phyloP scores from a whole-genome alignment of 1,140 invertebrate genomes.

The Philopotamus ludificatus region DNA sequence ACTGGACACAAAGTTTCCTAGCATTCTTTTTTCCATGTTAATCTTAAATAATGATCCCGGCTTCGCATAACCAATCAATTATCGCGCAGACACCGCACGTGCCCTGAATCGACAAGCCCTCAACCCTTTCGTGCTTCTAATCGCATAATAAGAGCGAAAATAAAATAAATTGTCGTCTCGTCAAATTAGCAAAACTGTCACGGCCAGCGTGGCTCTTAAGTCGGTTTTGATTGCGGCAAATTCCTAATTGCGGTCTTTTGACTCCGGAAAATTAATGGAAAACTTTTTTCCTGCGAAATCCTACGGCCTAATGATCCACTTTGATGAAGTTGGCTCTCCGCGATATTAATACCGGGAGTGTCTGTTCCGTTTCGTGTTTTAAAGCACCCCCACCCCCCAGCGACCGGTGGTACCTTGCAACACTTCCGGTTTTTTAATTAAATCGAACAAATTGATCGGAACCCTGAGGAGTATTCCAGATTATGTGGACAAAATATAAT shows the following conservation, averaged over 20 bases:
- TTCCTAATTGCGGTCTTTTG: slow-evolving; percentile 26
- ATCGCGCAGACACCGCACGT: too few species aligned
- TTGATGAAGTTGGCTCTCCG: neutral
- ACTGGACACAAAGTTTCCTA: too few species aligned
- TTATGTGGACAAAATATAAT: too few species aligned
- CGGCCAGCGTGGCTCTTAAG: slow-evolving; percentile 12
- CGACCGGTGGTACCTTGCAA: too few species aligned
- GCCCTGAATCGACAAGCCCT: too few species aligned
- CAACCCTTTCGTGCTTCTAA: slow-evolving; percentile 10
- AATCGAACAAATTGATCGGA: too few species aligned
- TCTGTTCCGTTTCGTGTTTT: too few species aligned
- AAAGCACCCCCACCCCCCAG: too few species aligned
- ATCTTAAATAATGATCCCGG: neutral
- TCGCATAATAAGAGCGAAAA: slow-evolving; percentile 1
- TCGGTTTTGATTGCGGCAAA: slow-evolving; percentile 21
- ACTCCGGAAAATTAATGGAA: slow-evolving; percentile 17
- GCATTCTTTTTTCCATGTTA: neutral
- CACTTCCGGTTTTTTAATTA: too few species aligned
- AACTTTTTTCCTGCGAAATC: slow-evolving; percentile 7
- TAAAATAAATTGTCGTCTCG: slow-evolving; percentile 8
- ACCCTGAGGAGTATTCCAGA: too few species aligned
- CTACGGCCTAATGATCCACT: neutral
- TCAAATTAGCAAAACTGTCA: slow-evolving; percentile 25
- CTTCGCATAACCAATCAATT: too few species aligned
- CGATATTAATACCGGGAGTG: too few species aligned